Base-by-base conservation (phyloP, 2,888 invertebrate genomes). In the Heliconius erato region DNA sequence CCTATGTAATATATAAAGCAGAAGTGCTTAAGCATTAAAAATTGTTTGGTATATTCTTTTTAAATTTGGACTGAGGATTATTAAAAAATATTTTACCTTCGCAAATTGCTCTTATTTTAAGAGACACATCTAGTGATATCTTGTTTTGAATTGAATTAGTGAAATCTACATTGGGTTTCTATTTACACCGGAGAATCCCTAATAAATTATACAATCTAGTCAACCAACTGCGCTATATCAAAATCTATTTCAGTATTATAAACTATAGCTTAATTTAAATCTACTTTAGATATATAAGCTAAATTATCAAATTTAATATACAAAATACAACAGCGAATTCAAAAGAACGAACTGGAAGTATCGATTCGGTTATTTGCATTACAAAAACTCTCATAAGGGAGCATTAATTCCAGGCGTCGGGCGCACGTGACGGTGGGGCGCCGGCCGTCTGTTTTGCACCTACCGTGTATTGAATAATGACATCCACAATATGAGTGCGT, bases 351-450 rank as follows among this genome's bases (percentile, higher is more conserved):
- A 19, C 76, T 63, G 72, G 74, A 80, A 80, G 82, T 85, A 86
- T 86, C 83, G 86, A 86, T 85, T 86, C 81, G 78, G 83, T 83
- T 86, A 85, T 86, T 86, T 85, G 85, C 86, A 85, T 86, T 84
- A 85, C 86, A 86, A 85, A 84, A 86, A 84, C 84, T 82, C 83
- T 84, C 81, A 84, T 85, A 83, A 82, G 83, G 82, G 82, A 82
- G 83, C 81, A 86, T 86, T 86, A 86, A 86, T 86, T 86, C 85
- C 81, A 71, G 82, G 83, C 85, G 85, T 85, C 85, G 83, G 81
- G 80, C 71, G 84, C 83, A 84, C 85, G 80, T 85, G 87, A 84
- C 82, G 84, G 82, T 72, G 78, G 83, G 84, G 82, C 54, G 54
- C 19, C 79, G 82, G 83, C 79, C 79, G 80, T 80, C 35, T 80